A percentile compares a stretch with the other conserved stretches of the same genome.
Evolutionary conservation across 2,797 vertebrate genomes (phyloP).

Genomic region (Hyperoplus lanceolatus): DNA sequence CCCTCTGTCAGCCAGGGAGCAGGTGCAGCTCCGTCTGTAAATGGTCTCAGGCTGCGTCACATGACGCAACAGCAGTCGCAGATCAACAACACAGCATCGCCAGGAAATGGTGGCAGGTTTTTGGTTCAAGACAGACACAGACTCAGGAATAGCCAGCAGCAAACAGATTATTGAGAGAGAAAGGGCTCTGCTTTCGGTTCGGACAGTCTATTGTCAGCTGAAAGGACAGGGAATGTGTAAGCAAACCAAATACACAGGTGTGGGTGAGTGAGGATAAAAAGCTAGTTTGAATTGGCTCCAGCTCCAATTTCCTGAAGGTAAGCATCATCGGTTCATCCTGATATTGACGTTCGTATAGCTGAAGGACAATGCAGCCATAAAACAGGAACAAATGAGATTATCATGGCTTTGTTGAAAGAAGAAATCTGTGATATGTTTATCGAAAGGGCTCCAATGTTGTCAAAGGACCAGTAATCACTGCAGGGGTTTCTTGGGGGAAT

Average conservation of each 20-base stretch:
- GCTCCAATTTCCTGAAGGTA: conserved; percentile 77
- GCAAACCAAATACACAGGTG: conserved; percentile 39
- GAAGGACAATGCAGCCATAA: conserved; percentile 25
- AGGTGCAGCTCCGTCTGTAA: conserved; percentile 81
- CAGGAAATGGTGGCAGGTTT: conserved; percentile 83
- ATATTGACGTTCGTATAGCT: conserved; percentile 43
- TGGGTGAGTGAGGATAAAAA: conserved; percentile 47
- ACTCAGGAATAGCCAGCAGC: conserved; percentile 50
- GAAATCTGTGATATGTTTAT: conserved; percentile 22
- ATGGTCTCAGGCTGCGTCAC: conserved; percentile 76
- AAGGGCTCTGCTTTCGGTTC: conserved; percentile 45
- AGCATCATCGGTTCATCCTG: conserved; percentile 59
- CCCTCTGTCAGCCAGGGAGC: conserved; percentile 63
- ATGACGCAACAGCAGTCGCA: conserved; percentile 73
- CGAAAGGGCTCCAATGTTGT: conserved; percentile 38
- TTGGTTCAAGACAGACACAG: conserved; percentile 61
- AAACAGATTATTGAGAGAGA: conserved; percentile 49
- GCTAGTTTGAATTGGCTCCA: conserved; percentile 50
- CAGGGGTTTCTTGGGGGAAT: conserved; percentile 50
- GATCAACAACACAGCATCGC: conserved; percentile 86
- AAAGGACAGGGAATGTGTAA: conserved; percentile 50
- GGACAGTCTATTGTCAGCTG: conserved; percentile 13
- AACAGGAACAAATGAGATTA: conserved; percentile 40
- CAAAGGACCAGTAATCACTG: conserved; percentile 51
- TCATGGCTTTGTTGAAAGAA: conserved; percentile 40